Percentiles rank a stretch among this genome's conserved stretches.
These are phyloP conservation scores for Lutjanus campechanus DNA, from an alignment of 2,797 vertebrate species.

Conservation along the genomic window DNA sequence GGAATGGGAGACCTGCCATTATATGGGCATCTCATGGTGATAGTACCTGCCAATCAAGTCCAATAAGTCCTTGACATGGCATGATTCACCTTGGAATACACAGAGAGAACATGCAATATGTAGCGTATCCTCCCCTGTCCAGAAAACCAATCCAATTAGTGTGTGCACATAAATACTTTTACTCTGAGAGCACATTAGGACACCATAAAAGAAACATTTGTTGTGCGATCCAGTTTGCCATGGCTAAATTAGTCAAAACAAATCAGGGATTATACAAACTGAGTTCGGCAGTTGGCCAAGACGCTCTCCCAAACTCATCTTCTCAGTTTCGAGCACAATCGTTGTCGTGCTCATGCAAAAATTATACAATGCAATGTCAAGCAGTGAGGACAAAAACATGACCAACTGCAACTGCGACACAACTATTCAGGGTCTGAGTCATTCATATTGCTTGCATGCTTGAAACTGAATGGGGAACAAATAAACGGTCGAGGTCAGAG, in stretches of 20 bases:
- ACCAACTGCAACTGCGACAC: slow-evolving; percentile 11
- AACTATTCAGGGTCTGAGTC: background rate
- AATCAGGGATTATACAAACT: slow-evolving; percentile 59
- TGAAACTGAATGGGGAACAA: slow-evolving; percentile 38
- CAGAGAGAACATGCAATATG: slow-evolving; percentile 57
- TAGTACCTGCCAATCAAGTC: slow-evolving; percentile 93
- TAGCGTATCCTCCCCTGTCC: slow-evolving; percentile 42
- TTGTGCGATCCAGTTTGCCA: slow-evolving; percentile 55
- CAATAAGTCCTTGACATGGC: slow-evolving; percentile 85
- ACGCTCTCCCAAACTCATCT: slow-evolving; percentile 62
- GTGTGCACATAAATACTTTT: slow-evolving; percentile 62
- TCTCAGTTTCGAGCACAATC: slow-evolving; percentile 70
- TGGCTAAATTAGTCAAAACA: slow-evolving; percentile 70
- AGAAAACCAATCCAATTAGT: slow-evolving; percentile 66
- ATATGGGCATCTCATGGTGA: slow-evolving; percentile 90
- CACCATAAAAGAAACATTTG: slow-evolving; percentile 65
- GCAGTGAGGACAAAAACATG: slow-evolving; percentile 25
- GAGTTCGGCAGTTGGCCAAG: slow-evolving; percentile 49
- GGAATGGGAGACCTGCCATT: slow-evolving; percentile 85
- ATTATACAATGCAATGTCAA: slow-evolving; percentile 52
- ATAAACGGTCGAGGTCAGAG: slow-evolving; percentile 30
- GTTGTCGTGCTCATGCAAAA: slow-evolving; percentile 52
- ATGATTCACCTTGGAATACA: slow-evolving; percentile 79
- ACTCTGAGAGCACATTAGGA: slow-evolving; percentile 54
- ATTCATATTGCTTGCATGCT: slow-evolving; percentile 5